Evolutionary conservation across 1,140 invertebrate genomes (phyloP), one percentile per base, ranked within the genome.

Genomic region (Gryon sp.): DNA sequence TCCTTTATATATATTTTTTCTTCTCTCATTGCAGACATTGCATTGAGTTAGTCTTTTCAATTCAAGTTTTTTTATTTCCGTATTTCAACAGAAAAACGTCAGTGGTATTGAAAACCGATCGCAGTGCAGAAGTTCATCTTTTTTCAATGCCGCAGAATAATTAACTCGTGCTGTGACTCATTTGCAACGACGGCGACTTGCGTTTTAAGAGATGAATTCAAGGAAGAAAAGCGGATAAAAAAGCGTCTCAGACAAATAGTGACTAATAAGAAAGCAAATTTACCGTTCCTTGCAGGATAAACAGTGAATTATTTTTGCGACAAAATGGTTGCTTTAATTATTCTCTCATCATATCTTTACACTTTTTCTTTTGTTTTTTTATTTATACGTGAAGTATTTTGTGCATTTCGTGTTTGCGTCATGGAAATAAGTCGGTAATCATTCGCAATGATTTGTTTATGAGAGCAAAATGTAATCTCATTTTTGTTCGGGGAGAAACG

Each of bases 251-350:
- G 52, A 26, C 38, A 43, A 57, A 57, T 41, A 41, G 28, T 24
- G 16, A 19, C 55, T 60, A 45, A 60, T 60, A 60, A 63, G 59
- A 65, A 52, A 43, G 46, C 32, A 52, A 65, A 43, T 65, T 65
- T 65, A 28, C 46, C 26, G 16, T 43, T 52, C 34, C 26, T 11
- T 19, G 38, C 9, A 32, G 12, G 16, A 38, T 52, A 65, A 65
- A 65, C 46, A 65, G 19, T 0, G 12, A 46, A 53, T 53, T 65
- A 65, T 43, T 65, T 65, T 65, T 65, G 38, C 38, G 40, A 65
- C 43, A 28, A 65, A 52, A 45, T 46, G 38, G 26, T 45, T 14
- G 30, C 40, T 65, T 65, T 53, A 65, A 65, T 52, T 26, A 26
- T n/a, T n/a, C n/a, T n/a, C n/a, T n/a, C n/a, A n/a, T n/a, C n/a